phyloP scores from a whole-genome alignment of 2,797 vertebrate species.

The Melanotaenia trifasciata region DNA sequence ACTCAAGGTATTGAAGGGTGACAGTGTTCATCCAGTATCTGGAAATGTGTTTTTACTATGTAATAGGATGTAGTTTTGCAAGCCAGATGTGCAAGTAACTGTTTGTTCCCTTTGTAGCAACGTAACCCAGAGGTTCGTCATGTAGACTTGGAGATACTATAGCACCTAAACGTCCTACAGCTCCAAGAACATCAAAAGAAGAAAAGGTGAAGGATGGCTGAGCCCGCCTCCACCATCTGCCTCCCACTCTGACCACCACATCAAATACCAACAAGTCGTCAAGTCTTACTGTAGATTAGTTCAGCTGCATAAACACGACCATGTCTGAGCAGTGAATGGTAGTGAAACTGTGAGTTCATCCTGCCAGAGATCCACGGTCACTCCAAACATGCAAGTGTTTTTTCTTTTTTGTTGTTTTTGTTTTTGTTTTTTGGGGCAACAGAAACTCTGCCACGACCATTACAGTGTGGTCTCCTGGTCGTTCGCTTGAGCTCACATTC shows the following conservation, averaged over 20 bases:
- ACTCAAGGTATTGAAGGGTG: constrained; percentile 86
- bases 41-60: background rate
- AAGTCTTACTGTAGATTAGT: constrained; percentile 72
- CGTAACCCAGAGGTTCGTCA: constrained; percentile 98
- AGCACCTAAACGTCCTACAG: constrained; percentile 49
- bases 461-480: constrained; percentile 11
- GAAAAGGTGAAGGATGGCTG: constrained; percentile 38
- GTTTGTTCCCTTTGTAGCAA: constrained; percentile 82
- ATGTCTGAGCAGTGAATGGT: constrained; percentile 16
- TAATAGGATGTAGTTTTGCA: background rate
- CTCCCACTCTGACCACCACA: constrained; percentile 36
- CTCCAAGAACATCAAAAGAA: constrained; percentile 27
- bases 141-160: constrained; percentile 97
- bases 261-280: constrained; percentile 42
- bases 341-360: constrained; percentile 10
- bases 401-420: constrained; percentile 11
- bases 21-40: background rate
- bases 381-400: constrained; percentile 1
- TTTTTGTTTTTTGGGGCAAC: constrained; percentile 8
- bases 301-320: constrained; percentile 10
- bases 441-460: background rate
- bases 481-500: constrained; percentile 52
- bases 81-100: constrained; percentile 1
- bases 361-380: constrained; percentile 30
- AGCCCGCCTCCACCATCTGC: constrained; percentile 44